phyloP scores from a whole-genome alignment of 1,140 invertebrate species.

The Rhopalosiphum padi region DNA sequence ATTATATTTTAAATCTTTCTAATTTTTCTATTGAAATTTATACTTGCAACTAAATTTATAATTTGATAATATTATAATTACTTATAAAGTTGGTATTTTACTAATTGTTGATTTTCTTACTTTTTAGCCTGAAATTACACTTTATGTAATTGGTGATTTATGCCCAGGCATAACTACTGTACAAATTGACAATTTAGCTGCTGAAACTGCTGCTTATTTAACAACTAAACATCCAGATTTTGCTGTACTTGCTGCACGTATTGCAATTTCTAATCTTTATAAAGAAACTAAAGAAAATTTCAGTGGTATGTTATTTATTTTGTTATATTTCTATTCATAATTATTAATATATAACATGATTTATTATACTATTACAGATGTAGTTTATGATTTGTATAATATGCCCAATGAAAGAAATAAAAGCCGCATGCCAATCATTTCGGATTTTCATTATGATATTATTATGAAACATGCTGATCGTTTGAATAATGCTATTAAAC shows the following conservation, averaged over 20 bases:
- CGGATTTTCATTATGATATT: slow-evolving; percentile 81
- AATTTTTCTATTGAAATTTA: background rate
- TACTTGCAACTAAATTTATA: background rate
- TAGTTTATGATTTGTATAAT: slow-evolving; percentile 86
- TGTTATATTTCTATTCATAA: background rate
- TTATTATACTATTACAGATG: slow-evolving; percentile 74
- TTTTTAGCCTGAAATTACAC: slow-evolving; percentile 77
- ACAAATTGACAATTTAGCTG: slow-evolving; percentile 95
- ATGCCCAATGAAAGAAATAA: slow-evolving; percentile 78
- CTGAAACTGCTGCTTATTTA: slow-evolving; percentile 95
- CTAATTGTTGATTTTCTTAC: background rate
- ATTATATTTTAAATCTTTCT: background rate
- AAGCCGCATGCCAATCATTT: slow-evolving; percentile 81
- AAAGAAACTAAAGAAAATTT: slow-evolving; percentile 95
- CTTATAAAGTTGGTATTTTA: background rate
- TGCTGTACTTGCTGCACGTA: slow-evolving; percentile 91
- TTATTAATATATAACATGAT: slow-evolving; percentile 17
- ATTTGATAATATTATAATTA: background rate
- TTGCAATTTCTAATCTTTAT: slow-evolving; percentile 96
- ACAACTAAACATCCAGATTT: slow-evolving; percentile 97
- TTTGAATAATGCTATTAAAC: slow-evolving; percentile 96
- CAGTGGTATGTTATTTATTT: slow-evolving; percentile 71
- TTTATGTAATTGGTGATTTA: slow-evolving; percentile 91
- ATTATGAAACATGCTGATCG: slow-evolving; percentile 86
- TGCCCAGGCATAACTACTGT: slow-evolving; percentile 96